phyloP scores from a whole-genome alignment of 2,888 invertebrate species.

The Cerceris ruficornis region DNA sequence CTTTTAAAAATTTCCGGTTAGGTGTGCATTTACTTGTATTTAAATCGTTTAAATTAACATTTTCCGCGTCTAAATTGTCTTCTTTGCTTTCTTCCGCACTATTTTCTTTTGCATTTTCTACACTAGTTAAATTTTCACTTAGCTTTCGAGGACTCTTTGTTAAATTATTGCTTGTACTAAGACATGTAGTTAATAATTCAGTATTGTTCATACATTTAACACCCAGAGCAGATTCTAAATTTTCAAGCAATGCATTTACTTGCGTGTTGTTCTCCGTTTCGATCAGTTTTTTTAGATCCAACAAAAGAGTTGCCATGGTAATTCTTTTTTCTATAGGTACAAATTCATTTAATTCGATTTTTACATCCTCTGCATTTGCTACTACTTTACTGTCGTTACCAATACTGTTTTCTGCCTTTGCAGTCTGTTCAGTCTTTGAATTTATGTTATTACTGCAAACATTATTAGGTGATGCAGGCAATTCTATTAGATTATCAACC shows the following conservation, averaged over 20 bases:
- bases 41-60: conserved; percentile 41
- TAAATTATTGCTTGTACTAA: conserved; percentile 60
- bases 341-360: conserved; percentile 67
- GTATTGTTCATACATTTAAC: conserved; percentile 72
- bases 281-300: conserved; percentile 75
- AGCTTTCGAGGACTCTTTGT: conserved; percentile 42
- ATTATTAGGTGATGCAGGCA: conserved; percentile 66
- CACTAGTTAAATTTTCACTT: conserved; percentile 16
- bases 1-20: conserved; percentile 55
- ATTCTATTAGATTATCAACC: conserved; percentile 74
- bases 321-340: conserved; percentile 65
- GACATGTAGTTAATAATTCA: conserved; percentile 69
- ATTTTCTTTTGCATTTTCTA: conserved; percentile 43
- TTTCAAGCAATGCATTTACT: conserved; percentile 71
- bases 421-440: background rate
- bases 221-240: conserved; percentile 74
- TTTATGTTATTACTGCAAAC: conserved; percentile 8
- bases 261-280: conserved; percentile 72
- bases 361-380: conserved; percentile 58
- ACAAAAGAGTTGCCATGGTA: conserved; percentile 68
- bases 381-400: conserved; percentile 1
- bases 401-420: background rate
- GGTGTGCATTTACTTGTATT: conserved; percentile 55
- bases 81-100: conserved; percentile 56
- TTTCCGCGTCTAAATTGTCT: conserved; percentile 46